phyloP scores from a whole-genome alignment of 2,888 invertebrate genomes.

The Oasisia sp. region DNA sequence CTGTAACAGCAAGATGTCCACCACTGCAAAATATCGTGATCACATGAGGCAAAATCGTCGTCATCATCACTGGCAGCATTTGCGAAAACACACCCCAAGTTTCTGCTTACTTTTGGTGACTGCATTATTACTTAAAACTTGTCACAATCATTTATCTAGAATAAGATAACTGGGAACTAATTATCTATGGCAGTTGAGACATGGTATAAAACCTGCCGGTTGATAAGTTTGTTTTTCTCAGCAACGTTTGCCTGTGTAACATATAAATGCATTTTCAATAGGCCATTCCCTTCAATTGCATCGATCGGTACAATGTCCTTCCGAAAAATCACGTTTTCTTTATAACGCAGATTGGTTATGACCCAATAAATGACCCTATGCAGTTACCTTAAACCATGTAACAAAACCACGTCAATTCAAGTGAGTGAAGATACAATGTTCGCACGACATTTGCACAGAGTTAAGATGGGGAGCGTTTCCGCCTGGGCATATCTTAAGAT shows the following conservation, averaged over 20 bases:
- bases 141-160: neutral
- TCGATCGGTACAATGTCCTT: neutral
- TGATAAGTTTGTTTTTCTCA: neutral
- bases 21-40: neutral
- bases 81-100: neutral
- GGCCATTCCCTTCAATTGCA: neutral
- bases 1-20: neutral
- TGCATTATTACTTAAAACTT: neutral
- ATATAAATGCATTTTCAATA: neutral
- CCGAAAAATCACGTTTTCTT: neutral
- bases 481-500: neutral
- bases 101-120: neutral
- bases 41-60: neutral
- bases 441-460: neutral
- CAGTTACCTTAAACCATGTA: neutral
- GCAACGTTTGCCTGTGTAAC: neutral
- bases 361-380: neutral
- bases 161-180: neutral
- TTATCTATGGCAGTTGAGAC: neutral
- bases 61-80: neutral
- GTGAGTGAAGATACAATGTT: neutral
- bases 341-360: too few species aligned
- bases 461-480: neutral
- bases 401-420: neutral
- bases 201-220: neutral